Percentiles rank a stretch among this genome's conserved stretches.
phyloP scores from a whole-genome alignment of 1,140 invertebrate species.

The Drosophila kepulauana region DNA sequence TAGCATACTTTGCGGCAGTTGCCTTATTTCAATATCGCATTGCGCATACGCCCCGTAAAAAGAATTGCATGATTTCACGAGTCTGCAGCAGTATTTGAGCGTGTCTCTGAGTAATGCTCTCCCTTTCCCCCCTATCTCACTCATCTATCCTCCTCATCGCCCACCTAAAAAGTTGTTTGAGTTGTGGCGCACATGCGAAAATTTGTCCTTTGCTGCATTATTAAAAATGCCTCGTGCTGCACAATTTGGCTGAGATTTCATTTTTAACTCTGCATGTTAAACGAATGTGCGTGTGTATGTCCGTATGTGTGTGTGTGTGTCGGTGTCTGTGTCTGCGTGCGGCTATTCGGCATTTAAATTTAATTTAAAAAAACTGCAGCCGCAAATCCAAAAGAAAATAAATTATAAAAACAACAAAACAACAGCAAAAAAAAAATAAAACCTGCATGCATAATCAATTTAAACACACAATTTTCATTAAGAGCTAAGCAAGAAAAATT shows the following conservation, averaged over 20 bases:
- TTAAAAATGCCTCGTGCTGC: constrained; percentile 66
- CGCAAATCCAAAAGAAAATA: constrained; percentile 26
- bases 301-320: constrained; percentile 17
- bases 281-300: constrained; percentile 9
- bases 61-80: constrained; percentile 56
- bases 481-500: constrained; percentile 44
- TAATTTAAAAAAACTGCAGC: constrained; percentile 61
- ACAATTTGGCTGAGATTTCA: constrained; percentile 62
- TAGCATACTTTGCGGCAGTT: constrained; percentile 46
- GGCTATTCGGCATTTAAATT: constrained; percentile 63
- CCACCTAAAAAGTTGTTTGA: background rate
- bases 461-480: constrained; percentile 50
- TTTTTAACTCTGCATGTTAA: constrained; percentile 36
- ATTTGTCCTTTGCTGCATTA: constrained; percentile 61
- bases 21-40: constrained; percentile 25
- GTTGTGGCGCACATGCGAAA: constrained; percentile 47
- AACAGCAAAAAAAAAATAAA: constrained; percentile 12
- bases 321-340: constrained; percentile 27
- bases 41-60: constrained; percentile 26
- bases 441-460: constrained; percentile 67
- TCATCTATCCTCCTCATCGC: no score
- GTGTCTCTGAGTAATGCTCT: background rate
- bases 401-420: background rate
- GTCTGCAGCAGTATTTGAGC: constrained; percentile 7
- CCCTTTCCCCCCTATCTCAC: background rate